Percentiles rank a stretch among this genome's conserved stretches.
Conservation (phyloP, 2,888 invertebrate species). For the Drosophila kokeensis region DNA sequence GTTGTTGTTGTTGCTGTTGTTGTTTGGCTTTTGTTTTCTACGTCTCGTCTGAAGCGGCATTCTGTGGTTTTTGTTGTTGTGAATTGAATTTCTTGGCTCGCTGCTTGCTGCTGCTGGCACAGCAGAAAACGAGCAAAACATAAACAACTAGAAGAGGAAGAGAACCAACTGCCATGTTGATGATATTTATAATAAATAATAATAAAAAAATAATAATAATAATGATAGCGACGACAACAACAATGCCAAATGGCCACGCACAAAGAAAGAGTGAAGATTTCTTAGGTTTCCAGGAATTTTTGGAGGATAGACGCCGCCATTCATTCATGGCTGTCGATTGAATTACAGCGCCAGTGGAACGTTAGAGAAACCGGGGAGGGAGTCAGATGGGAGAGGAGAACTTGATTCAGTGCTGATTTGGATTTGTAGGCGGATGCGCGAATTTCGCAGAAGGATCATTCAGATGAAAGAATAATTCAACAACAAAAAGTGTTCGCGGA, state of each 20-base stretch:
- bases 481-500: neutral
- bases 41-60: constrained; percentile 46
- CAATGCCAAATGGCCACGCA: constrained; percentile 57
- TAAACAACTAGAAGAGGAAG: constrained; percentile 16
- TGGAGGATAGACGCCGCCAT: constrained; percentile 40
- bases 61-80: constrained; percentile 51
- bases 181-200: constrained; percentile 34
- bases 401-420: constrained; percentile 1
- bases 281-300: constrained; percentile 45
- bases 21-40: constrained; percentile 69
- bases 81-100: constrained; percentile 62
- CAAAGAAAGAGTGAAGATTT: constrained; percentile 10
- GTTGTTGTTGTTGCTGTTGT: constrained; percentile 29
- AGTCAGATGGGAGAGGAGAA: neutral
- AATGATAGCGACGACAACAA: constrained; percentile 43
- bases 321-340: constrained; percentile 68
- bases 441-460: constrained; percentile 40
- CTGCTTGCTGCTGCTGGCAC: constrained; percentile 59
- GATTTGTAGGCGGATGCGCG: constrained; percentile 33
- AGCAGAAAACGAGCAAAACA: constrained; percentile 41
- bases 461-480: constrained; percentile 3
- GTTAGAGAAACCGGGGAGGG: neutral
- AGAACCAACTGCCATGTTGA: constrained; percentile 1
- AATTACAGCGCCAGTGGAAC: constrained; percentile 56
- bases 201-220: constrained; percentile 30